phyloP scores from a whole-genome alignment of 2,888 invertebrate genomes.

The Galerucella calmariensis region DNA sequence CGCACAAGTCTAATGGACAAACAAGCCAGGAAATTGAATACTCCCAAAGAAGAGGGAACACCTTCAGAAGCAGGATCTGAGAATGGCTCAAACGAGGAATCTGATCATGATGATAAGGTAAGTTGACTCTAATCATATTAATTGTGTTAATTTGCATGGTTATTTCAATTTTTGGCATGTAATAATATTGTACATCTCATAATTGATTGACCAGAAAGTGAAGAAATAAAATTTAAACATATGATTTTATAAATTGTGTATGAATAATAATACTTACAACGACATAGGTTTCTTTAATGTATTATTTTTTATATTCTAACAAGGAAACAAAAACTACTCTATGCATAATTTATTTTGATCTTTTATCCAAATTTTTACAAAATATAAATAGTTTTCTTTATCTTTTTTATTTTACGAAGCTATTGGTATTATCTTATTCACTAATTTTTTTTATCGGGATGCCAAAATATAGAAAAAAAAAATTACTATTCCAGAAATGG shows the following conservation, averaged over 20 bases:
- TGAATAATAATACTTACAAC: too few species aligned
- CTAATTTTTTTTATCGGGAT: background rate
- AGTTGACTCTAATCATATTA: slow-evolving; percentile 52
- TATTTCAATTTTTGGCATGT: too few species aligned
- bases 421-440: background rate
- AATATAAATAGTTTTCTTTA: too few species aligned
- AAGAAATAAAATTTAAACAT: too few species aligned
- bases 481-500: slow-evolving; percentile 75
- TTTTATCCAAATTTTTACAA: too few species aligned
- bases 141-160: background rate
- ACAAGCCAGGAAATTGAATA: slow-evolving; percentile 77
- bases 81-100: slow-evolving; percentile 86
- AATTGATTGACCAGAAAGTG: too few species aligned
- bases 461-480: slow-evolving; percentile 2
- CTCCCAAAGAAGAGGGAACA: slow-evolving; percentile 73
- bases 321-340: slow-evolving; percentile 7
- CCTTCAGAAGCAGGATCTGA: slow-evolving; percentile 86
- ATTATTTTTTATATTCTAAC: background rate
- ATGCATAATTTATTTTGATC: too few species aligned
- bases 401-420: background rate
- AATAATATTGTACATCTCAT: too few species aligned
- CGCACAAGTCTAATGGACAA: slow-evolving; percentile 94
- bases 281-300: background rate
- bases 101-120: slow-evolving; percentile 92
- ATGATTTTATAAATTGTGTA: too few species aligned